Evolutionary conservation across 2,797 vertebrate genomes (phyloP), one percentile per base, ranked within the genome.

Genomic region (Neosilurus mollespiculum): DNA sequence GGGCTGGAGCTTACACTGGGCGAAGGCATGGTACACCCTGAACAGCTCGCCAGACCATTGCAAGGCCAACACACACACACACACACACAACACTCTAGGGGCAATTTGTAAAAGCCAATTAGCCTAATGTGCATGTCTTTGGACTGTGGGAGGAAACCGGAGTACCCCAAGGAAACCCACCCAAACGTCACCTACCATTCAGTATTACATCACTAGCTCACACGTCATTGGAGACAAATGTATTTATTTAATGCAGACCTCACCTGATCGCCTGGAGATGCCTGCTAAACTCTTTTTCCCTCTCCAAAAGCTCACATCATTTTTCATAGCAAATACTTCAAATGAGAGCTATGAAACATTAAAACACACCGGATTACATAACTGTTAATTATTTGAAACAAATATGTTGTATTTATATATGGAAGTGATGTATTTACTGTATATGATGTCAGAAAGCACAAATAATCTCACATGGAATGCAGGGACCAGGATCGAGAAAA

Each of bases 261-360:
- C 87, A 97, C 98, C 97, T 92, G 96, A 96, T 93, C 96, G 97
- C 84, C 95, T 95, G 80, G 98, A 99, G 95, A 97, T 96, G 59
- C 98, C 98, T 18, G 86, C 94, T 96, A 98, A 97, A 93, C 90
- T 97, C 78, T 95, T 97, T 91, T 97, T 98, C 82, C 96, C 96
- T 89, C 94, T 95, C 98, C 98, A 99, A 51, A 97, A 97, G 85
- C 94, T 96, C 88, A 99, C 93, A 85, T 99, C 97, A 72, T 98
- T 99, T 94, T 99, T 99, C 88, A 99, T 97, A 24, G 97, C 97
- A 92, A 99, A 91, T 82, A 98, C 96, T 89, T 99, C 97, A 93
- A 98, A 99, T 2, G 98, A 95, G 80, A 99, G 96, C 98, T 99
- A 92, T 2, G 90, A 89, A 85, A 90, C 14, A 75, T 0, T 12